A percentile compares a stretch with the other conserved stretches of the same genome.
Conservation (phyloP, 2,797 vertebrate genomes). For the Pangasius djambal region DNA sequence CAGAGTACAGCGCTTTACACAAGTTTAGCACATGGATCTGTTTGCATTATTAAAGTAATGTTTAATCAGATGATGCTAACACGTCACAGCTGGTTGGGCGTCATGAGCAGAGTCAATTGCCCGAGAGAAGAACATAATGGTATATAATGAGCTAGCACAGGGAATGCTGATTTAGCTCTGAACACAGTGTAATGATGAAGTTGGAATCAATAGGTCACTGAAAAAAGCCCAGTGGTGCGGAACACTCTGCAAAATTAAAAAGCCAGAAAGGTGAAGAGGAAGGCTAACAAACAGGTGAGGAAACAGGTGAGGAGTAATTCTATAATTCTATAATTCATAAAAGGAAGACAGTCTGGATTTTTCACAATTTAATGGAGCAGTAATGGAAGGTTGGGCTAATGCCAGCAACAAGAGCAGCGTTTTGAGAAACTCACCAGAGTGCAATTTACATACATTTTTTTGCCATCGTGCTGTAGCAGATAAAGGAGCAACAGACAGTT, state of each 20-base stretch:
- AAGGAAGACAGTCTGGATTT: background rate
- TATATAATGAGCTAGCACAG: constrained; percentile 20
- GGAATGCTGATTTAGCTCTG: background rate
- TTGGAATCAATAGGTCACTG: constrained; percentile 14
- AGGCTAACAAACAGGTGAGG: background rate
- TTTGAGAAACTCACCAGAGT: background rate
- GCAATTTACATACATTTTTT: background rate
- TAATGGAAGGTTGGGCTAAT: background rate
- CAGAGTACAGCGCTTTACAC: background rate
- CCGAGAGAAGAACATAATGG: constrained; percentile 30
- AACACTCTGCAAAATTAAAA: background rate
- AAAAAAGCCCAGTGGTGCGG: background rate
- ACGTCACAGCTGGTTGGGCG: background rate
- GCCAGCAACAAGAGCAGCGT: background rate
- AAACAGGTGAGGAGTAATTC: background rate
- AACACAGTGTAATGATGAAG: background rate
- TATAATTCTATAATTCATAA: too few species aligned
- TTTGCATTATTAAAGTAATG: background rate
- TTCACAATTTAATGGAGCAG: background rate
- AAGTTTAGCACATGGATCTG: background rate
- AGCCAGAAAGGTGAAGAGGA: background rate
- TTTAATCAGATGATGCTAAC: constrained; percentile 15
- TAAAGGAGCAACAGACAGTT: too few species aligned
- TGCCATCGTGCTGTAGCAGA: too few species aligned
- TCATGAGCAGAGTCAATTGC: constrained; percentile 23